Evolutionary conservation across 2,888 invertebrate genomes (phyloP).

Genomic region (Epistrophella euchroma): DNA sequence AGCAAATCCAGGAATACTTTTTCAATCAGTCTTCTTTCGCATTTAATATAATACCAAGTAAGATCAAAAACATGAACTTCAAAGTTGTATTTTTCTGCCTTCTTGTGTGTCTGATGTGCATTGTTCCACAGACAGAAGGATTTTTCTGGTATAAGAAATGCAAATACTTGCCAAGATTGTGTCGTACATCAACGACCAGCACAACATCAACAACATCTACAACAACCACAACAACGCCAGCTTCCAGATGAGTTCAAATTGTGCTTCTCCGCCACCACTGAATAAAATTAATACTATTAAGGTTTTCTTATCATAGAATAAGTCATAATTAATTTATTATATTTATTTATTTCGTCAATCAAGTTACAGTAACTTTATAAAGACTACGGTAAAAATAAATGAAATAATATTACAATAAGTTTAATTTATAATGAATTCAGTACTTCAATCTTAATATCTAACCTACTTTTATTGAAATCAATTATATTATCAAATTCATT

Average conservation of each 20-base stretch:
- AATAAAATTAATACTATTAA: too few species aligned
- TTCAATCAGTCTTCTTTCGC: neutral
- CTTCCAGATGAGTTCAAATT: neutral
- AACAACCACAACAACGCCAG: neutral
- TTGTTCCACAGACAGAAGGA: conserved; percentile 11
- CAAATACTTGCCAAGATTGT: neutral
- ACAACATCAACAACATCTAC: conserved; percentile 7
- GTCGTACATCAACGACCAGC: neutral
- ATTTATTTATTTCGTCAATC: too few species aligned
- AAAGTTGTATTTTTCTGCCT: conserved; percentile 14
- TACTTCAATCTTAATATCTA: too few species aligned
- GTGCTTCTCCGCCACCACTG: too few species aligned
- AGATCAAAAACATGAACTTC: neutral
- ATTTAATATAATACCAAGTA: neutral
- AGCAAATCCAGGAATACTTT: neutral
- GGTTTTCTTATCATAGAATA: too few species aligned
- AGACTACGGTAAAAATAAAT: too few species aligned
- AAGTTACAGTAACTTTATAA: too few species aligned
- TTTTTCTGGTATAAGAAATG: neutral
- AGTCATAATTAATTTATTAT: too few species aligned
- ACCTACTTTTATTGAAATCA: too few species aligned
- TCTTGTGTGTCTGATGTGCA: neutral
- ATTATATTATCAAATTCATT: too few species aligned
- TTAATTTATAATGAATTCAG: too few species aligned
- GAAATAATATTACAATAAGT: too few species aligned